Evolutionary conservation across 2,888 invertebrate genomes (phyloP).

Genomic region (Augochlorella aurata): DNA sequence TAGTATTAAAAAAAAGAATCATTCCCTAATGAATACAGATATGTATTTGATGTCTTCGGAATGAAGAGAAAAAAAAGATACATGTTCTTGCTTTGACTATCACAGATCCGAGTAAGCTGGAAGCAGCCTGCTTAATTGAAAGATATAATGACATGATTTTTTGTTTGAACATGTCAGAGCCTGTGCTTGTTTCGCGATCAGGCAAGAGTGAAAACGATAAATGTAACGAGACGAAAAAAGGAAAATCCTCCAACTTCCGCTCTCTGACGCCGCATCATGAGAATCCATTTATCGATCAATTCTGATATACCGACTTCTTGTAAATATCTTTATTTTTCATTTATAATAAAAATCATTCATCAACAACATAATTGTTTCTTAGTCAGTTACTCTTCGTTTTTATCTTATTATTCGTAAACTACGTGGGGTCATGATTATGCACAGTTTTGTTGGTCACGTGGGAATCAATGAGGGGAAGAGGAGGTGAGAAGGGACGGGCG

Average conservation of each 20-base stretch:
- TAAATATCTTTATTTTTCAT: conserved; percentile 83
- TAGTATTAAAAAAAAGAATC: conserved; percentile 66
- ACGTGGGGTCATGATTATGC: conserved; percentile 81
- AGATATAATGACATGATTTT: conserved; percentile 16
- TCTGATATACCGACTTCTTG: conserved; percentile 78
- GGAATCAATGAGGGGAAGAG: conserved; percentile 67
- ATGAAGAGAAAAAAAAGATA: conserved; percentile 54
- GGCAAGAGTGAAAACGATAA: conserved; percentile 14
- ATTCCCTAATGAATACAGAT: conserved; percentile 65
- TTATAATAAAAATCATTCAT: conserved; percentile 83
- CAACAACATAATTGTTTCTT: conserved; percentile 82
- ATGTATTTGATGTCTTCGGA: conserved; percentile 52
- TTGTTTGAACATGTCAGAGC: conserved; percentile 31
- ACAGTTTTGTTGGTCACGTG: conserved; percentile 79
- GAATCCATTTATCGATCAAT: conserved; percentile 64
- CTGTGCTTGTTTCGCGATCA: conserved; percentile 22
- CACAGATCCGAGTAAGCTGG: conserved; percentile 65
- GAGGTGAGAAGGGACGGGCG: conserved; percentile 66
- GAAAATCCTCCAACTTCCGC: conserved; percentile 35
- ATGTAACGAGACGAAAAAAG: conserved; percentile 29
- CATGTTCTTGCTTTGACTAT: conserved; percentile 64
- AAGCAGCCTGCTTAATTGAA: conserved; percentile 53
- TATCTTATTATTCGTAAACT: conserved; percentile 73
- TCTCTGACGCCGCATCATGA: conserved; percentile 42
- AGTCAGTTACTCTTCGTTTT: conserved; percentile 78